Conservation (phyloP, 2,113 vertebrate species). For the Plecotus auritus region DNA sequence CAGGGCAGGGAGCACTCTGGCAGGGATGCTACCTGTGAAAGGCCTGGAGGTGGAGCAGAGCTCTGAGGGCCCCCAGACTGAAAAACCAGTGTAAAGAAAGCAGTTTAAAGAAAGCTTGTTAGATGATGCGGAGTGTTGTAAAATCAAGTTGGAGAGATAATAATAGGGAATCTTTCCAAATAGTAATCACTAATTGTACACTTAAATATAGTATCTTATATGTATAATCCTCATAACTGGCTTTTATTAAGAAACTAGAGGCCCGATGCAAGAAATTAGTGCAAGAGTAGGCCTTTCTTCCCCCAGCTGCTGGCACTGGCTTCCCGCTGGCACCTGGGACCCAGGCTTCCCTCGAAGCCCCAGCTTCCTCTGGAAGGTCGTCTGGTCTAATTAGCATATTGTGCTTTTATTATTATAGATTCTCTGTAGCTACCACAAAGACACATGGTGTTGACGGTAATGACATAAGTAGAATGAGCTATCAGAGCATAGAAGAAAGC, state of each 20-base stretch:
- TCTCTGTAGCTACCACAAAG: background rate
- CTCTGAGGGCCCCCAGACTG: background rate
- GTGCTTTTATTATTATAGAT: too few relatives aligned
- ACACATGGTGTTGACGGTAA: background rate
- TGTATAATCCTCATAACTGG: background rate
- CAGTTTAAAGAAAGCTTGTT: background rate
- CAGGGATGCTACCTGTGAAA: background rate
- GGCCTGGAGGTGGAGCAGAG: too few relatives aligned
- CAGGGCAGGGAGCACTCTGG: background rate
- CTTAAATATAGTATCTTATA: background rate
- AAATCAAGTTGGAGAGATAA: background rate
- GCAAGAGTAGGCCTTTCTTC: too few relatives aligned
- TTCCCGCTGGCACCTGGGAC: too few relatives aligned
- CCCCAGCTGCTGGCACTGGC: too few relatives aligned
- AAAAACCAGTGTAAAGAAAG: background rate
- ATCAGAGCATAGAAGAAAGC: background rate
- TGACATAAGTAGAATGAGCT: background rate
- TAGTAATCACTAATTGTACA: background rate
- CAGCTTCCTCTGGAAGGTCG: too few relatives aligned
- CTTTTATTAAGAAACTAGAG: background rate
- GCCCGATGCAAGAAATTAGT: too few relatives aligned
- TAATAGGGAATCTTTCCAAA: background rate
- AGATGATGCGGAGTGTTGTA: background rate
- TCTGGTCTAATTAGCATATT: too few relatives aligned
- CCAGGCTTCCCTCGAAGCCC: too few relatives aligned